phyloP scores from a whole-genome alignment of 2,797 vertebrate genomes.

The Urophycis tenuis region DNA sequence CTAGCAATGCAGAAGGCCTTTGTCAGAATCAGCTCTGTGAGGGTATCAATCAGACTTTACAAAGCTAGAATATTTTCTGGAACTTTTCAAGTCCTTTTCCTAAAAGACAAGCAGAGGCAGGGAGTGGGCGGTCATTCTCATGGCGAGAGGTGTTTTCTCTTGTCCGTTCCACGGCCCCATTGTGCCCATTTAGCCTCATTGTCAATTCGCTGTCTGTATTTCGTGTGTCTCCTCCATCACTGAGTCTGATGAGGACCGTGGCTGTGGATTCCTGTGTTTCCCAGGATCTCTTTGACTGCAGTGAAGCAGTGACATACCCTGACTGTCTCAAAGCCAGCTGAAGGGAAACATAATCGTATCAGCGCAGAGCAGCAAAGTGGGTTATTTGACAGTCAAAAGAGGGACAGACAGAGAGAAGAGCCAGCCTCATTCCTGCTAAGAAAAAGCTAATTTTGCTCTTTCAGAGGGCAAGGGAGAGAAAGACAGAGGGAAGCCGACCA shows the following conservation, averaged over 20 bases:
- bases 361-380: constrained; percentile 60
- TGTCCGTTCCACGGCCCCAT: neutral
- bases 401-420: constrained; percentile 59
- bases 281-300: constrained; percentile 47
- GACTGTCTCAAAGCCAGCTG: constrained; percentile 57
- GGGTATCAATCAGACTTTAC: neutral
- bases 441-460: constrained; percentile 57
- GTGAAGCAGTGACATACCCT: constrained; percentile 18
- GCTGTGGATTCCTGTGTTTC: constrained; percentile 31
- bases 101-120: neutral
- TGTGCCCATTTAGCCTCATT: neutral
- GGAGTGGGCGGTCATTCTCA: neutral
- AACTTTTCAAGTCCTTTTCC: neutral
- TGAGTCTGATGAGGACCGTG: constrained; percentile 42
- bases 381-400: constrained; percentile 62
- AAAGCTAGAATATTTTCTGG: neutral
- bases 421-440: constrained; percentile 49
- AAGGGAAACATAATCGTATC: constrained; percentile 61
- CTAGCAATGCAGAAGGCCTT: neutral
- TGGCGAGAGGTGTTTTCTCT: neutral
- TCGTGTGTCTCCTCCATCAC: constrained; percentile 43
- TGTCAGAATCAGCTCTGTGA: neutral
- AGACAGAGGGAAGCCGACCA: constrained; percentile 38
- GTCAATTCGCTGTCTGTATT: constrained; percentile 25
- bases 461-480: constrained; percentile 49